Percentiles rank a stretch among this genome's conserved stretches.
Conservation (phyloP, 2,888 invertebrate species). For the Andrena flavipes region DNA sequence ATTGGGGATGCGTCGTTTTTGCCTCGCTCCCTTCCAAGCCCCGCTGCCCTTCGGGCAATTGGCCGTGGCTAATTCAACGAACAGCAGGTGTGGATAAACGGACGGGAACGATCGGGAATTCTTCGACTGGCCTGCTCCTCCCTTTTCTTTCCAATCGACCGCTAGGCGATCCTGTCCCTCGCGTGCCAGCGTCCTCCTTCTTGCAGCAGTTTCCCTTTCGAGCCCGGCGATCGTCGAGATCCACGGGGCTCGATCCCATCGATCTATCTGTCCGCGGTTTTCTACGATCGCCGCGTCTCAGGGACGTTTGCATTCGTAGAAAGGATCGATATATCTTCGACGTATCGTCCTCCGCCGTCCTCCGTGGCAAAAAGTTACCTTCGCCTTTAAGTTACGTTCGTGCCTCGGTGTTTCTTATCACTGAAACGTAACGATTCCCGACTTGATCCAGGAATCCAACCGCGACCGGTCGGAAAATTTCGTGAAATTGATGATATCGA, state of each 20-base stretch:
- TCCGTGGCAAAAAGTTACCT: constrained; percentile 2
- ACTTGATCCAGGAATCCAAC: neutral
- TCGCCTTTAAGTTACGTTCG: constrained; percentile 2
- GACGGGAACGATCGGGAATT: constrained; percentile 57
- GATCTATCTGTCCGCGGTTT: constrained; percentile 40
- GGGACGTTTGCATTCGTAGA: constrained; percentile 49
- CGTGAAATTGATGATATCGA: no score
- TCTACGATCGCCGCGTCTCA: constrained; percentile 42
- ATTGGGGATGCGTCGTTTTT: constrained; percentile 68
- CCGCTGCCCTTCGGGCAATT: constrained; percentile 54
- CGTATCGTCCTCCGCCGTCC: neutral
- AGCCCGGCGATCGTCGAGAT: constrained; percentile 38
- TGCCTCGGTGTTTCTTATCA: constrained; percentile 8
- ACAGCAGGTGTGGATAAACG: constrained; percentile 69
- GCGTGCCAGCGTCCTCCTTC: constrained; percentile 24
- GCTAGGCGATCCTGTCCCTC: constrained; percentile 56
- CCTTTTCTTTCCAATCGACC: constrained; percentile 46
- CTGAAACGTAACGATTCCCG: constrained; percentile 10
- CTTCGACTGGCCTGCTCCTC: constrained; percentile 21
- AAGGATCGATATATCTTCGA: constrained; percentile 30
- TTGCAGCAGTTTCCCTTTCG: constrained; percentile 43
- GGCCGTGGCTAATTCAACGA: constrained; percentile 60
- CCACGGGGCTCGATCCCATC: constrained; percentile 40
- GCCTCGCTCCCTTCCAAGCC: constrained; percentile 9
- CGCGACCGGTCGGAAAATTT: no score